phyloP scores from a whole-genome alignment of 1,140 invertebrate genomes.

The Listronotus bonariensis region DNA sequence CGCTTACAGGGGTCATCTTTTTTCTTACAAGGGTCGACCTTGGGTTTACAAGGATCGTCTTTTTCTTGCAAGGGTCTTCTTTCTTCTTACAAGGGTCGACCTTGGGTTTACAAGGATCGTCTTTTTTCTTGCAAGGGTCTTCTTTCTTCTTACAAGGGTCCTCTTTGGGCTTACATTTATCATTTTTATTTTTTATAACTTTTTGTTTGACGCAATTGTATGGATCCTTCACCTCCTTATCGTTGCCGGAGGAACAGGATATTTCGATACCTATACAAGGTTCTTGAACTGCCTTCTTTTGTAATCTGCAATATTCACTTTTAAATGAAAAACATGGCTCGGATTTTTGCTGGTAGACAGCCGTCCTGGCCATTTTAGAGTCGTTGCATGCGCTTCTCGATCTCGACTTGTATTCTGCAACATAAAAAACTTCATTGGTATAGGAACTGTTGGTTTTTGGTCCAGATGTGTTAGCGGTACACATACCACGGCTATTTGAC shows the following conservation, averaged over 20 bases:
- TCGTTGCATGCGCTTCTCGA: no score
- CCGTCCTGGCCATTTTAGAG: no score
- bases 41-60: conserved; percentile 12
- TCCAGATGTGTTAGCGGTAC: background rate
- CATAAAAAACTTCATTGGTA: no score
- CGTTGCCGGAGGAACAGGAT: no score
- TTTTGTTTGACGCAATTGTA: conserved; percentile 4
- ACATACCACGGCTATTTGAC: background rate
- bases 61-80: conserved; percentile 23
- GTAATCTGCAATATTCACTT: no score
- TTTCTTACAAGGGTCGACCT: conserved; percentile 26
- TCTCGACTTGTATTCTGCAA: no score
- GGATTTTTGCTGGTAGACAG: no score
- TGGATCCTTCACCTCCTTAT: background rate
- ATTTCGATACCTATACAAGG: no score
- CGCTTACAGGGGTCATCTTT: conserved; percentile 21
- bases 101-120: background rate
- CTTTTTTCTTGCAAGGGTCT: background rate
- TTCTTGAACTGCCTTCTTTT: no score
- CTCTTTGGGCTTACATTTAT: background rate
- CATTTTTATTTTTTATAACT: conserved; percentile 1
- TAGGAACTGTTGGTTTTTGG: background rate
- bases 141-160: background rate
- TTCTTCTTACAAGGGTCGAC: conserved; percentile 21
- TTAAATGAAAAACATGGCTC: no score